Conservation (phyloP, 2,888 invertebrate species). For the Lysandra coridon region DNA sequence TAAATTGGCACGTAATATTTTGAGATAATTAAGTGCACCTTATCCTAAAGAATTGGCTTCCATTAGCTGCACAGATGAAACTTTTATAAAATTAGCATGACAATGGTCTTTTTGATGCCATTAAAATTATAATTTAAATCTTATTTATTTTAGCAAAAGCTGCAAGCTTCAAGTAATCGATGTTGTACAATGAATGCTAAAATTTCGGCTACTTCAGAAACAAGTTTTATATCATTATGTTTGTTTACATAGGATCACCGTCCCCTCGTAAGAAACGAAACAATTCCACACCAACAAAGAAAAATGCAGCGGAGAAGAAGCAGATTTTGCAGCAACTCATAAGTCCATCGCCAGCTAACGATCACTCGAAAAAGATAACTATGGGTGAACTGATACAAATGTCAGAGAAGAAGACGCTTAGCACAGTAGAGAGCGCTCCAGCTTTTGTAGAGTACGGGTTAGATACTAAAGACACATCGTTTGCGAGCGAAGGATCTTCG, state of each 20-base stretch:
- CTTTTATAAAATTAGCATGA: conserved; percentile 54
- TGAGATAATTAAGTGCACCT: conserved; percentile 49
- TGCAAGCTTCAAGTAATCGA: conserved; percentile 26
- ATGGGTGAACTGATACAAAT: conserved; percentile 88
- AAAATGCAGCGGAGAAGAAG: conserved; percentile 88
- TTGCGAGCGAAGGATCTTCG: conserved; percentile 75
- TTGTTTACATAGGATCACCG: conserved; percentile 81
- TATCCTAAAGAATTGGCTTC: conserved; percentile 71
- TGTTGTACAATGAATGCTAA: conserved; percentile 42
- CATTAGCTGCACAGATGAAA: conserved; percentile 58
- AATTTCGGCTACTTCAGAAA: conserved; percentile 38
- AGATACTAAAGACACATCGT: conserved; percentile 82
- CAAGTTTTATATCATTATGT: conserved; percentile 36
- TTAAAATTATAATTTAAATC: conserved; percentile 39
- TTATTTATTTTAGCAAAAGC: conserved; percentile 4
- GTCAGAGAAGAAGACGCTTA: conserved; percentile 82
- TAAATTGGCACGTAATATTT: conserved; percentile 52
- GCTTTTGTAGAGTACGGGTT: conserved; percentile 71
- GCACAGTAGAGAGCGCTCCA: conserved; percentile 73
- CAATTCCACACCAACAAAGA: conserved; percentile 89
- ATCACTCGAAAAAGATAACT: conserved; percentile 82
- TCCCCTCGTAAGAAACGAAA: conserved; percentile 89
- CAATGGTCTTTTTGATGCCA: conserved; percentile 46
- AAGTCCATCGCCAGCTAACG: conserved; percentile 83
- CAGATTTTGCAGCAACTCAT: conserved; percentile 89